Base-by-base conservation (phyloP, 2,888 invertebrate genomes). In the Ormyrus thymus region DNA sequence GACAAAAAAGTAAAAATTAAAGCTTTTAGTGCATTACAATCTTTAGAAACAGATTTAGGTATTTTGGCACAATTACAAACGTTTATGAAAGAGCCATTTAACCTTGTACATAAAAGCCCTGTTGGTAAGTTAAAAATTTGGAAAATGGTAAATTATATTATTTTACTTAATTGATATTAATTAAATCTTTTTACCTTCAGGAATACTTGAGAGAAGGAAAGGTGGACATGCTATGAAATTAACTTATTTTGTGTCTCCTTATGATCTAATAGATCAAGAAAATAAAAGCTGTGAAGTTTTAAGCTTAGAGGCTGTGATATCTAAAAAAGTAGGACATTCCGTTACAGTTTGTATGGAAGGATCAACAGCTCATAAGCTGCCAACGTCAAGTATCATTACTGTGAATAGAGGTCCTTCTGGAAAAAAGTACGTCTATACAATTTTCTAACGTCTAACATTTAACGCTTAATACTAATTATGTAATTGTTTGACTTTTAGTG, bases 1-100 rank as follows among this genome's bases (percentile, higher is more conserved):
- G 98, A 98, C 87, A 97, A 97, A 88, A 97, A 97, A 91, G 94
- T 97, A 8, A 98, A 97, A 91, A 95, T 95, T 83, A 97, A 98
- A 91, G 97, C 97, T 2, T 98, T 97, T 88, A 95, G 96, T 86
- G 97, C 98, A 11, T 91, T 98, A 71, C 97, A 97, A 88, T 97
- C 97, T 51, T 92, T 98, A 85, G 98, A 98, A 91, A 94, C 95
- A 43, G 98, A 98, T 91, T 92, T 98, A 77, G 94, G 93, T 83
- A 94, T 94, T 69, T 90, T 98, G 82, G 95, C 95, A 56, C 95
- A 96, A 85, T 90, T 95, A 51, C 95, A 96, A 87, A 93, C 93
- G 75, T 94, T 94, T 84, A 93, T 95, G 88, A 93, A 95, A 89
- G 94, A 94, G 82, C 92, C 93, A 0, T 93, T 93, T 84, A 94